Conservation (phyloP, 2,888 invertebrate species). For the Ecdyonurus torrentis region DNA sequence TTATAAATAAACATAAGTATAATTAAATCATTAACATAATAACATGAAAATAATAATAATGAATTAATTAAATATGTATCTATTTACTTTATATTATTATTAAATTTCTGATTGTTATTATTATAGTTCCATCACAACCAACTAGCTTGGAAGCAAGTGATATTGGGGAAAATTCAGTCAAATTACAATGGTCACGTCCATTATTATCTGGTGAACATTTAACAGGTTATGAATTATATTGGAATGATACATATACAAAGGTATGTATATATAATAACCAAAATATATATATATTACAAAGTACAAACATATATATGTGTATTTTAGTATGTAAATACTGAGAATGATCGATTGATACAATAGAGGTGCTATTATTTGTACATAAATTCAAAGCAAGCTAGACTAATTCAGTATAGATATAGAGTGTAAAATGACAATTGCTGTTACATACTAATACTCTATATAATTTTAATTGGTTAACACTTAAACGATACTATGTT, state of each 20-base stretch:
- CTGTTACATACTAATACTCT: no score
- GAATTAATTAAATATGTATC: background rate
- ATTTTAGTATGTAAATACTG: no score
- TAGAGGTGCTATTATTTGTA: no score
- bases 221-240: slow-evolving; percentile 88
- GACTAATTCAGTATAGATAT: no score
- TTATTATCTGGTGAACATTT: slow-evolving; percentile 84
- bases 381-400: no score
- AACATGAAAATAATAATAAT: background rate
- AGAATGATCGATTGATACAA: no score
- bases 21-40: background rate
- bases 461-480: no score
- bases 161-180: slow-evolving; percentile 78
- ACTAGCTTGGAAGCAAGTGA: slow-evolving; percentile 74
- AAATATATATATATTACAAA: background rate
- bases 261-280: slow-evolving; percentile 18
- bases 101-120: background rate
- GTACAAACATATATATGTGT: no score
- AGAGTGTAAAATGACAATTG: no score
- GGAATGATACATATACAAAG: slow-evolving; percentile 92
- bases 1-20: background rate
- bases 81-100: background rate
- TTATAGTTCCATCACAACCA: slow-evolving; percentile 86
- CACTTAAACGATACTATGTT: no score
- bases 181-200: slow-evolving; percentile 84